Base-by-base conservation (phyloP, 2,797 vertebrate species). In the Sciurus vulgaris region DNA sequence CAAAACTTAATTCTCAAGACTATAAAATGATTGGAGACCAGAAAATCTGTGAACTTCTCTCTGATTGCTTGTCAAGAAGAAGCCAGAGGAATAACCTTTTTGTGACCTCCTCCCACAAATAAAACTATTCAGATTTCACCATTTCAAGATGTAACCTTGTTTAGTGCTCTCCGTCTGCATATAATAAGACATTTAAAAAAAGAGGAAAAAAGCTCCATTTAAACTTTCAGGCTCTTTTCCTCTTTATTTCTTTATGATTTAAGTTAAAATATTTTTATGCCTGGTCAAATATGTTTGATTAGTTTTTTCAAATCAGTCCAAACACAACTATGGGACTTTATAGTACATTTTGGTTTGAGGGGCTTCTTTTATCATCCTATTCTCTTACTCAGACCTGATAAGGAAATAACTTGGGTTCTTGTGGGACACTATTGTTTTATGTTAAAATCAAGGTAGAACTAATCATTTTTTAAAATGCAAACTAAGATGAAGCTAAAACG, bases 21-120 rank as follows among this genome's bases (percentile, higher is more conserved):
- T 86, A 86, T 70, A 83, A 91, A 94, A 93, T 76, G 59, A 59
- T 20, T 94, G 59, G 83, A 96, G 96, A 93, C 2, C 56, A 96
- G 65, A 17, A 88, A 24, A 83, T 92, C 63, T 86, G 44, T 92
- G 87, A 94, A 95, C 47, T 65, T 79, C 72, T 93, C 86, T 94
- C 86, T 94, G 96, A 97, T 87, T 96, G 94, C 79, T 85, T 96
- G 86, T 97, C 82, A 92, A 82, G 78, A 95, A 94, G 83, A 94
- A 94, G 72, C 76, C 92, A 95, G 76, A 97, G 59, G 38, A 95
- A 84, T 82, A 96, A 96, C 86, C 92, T 96, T 95, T 91, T 56
- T 61, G 54, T 95, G 78, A 97, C 94, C 97, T 97, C 86, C 96
- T 96, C 96, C 96, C 94, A 97, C 96, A 97, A 97, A 97, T 96